Percentiles rank a stretch among this genome's conserved stretches.
Evolutionary conservation across 1,140 invertebrate species (phyloP).

Genomic region (Lutraria rhynchaena): DNA sequence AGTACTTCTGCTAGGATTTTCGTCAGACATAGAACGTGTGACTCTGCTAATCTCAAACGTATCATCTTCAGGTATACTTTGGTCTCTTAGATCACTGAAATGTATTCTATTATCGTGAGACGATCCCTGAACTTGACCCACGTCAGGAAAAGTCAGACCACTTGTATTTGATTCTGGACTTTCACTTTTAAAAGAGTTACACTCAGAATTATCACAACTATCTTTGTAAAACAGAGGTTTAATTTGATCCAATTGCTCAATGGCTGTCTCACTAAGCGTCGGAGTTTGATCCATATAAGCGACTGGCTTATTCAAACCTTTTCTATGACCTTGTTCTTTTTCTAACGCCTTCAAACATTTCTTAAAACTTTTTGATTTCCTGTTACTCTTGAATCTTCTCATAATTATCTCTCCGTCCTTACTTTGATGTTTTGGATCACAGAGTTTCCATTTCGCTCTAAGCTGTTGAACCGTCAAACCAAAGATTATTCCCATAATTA

Average conservation of each 20-base stretch:
- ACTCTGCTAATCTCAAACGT: neutral
- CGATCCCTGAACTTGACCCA: neutral
- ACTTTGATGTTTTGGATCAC: conserved; percentile 51
- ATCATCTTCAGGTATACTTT: conserved; percentile 42
- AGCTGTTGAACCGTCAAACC: conserved; percentile 89
- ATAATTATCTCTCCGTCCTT: conserved; percentile 68
- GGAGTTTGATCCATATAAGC: neutral
- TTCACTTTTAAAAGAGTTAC: conserved; percentile 6
- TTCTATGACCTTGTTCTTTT: conserved; percentile 15
- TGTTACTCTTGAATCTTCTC: conserved; percentile 62
- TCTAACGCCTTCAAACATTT: conserved; percentile 26
- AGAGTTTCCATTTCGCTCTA: conserved; percentile 70
- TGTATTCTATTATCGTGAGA: conserved; percentile 38
- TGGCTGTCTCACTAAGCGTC: neutral
- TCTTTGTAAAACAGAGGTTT: conserved; percentile 30
- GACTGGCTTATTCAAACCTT: too few relatives aligned
- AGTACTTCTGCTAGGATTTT: neutral
- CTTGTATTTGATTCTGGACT: neutral
- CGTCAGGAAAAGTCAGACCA: neutral
- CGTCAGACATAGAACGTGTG: neutral
- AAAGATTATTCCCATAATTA: conserved; percentile 97
- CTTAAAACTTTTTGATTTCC: conserved; percentile 19
- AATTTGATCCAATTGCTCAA: neutral
- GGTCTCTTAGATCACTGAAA: conserved; percentile 9
- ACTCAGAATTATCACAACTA: conserved; percentile 4